phyloP scores from a whole-genome alignment of 2,797 vertebrate genomes.

The Megalops cyprinoides region DNA sequence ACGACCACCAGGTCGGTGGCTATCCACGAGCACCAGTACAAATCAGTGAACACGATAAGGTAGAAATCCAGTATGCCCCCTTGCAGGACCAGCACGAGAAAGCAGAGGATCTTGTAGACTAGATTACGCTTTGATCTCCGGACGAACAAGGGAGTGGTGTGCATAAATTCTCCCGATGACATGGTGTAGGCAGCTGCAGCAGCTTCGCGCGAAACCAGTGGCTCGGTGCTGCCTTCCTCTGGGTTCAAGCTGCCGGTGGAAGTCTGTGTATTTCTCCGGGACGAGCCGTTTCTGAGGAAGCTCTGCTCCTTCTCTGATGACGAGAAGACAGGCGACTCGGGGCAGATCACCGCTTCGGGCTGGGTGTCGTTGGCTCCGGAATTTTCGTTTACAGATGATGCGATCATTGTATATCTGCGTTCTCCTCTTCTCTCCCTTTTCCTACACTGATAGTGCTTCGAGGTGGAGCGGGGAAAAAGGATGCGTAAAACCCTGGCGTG shows the following conservation, averaged over 20 bases:
- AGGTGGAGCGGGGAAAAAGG: conserved; percentile 44
- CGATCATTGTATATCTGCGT: conserved; percentile 79
- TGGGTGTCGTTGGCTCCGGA: conserved; percentile 70
- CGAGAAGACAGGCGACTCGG: conserved; percentile 61
- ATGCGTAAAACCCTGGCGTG: conserved; percentile 48
- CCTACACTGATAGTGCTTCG: conserved; percentile 42
- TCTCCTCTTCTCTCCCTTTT: conserved; percentile 56
- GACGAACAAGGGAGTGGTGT: conserved; percentile 67
- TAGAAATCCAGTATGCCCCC: conserved; percentile 90
- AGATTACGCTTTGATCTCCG: conserved; percentile 66
- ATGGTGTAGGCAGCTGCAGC: conserved; percentile 69
- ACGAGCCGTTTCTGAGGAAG: conserved; percentile 66
- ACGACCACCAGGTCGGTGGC: conserved; percentile 92
- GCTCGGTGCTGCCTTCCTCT: conserved; percentile 77
- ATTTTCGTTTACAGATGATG: conserved; percentile 70
- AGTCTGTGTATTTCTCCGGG: conserved; percentile 68
- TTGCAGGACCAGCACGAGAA: conserved; percentile 84
- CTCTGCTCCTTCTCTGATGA: conserved; percentile 68
- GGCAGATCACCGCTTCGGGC: conserved; percentile 55
- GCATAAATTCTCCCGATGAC: conserved; percentile 78
- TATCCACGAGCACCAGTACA: conserved; percentile 96
- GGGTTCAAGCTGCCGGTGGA: conserved; percentile 67
- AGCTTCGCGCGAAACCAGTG: conserved; percentile 70
- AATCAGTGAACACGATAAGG: conserved; percentile 91
- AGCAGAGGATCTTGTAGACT: conserved; percentile 85